Base-by-base conservation (phyloP, 2,888 invertebrate species). In the Allophyes oxyacanthae region DNA sequence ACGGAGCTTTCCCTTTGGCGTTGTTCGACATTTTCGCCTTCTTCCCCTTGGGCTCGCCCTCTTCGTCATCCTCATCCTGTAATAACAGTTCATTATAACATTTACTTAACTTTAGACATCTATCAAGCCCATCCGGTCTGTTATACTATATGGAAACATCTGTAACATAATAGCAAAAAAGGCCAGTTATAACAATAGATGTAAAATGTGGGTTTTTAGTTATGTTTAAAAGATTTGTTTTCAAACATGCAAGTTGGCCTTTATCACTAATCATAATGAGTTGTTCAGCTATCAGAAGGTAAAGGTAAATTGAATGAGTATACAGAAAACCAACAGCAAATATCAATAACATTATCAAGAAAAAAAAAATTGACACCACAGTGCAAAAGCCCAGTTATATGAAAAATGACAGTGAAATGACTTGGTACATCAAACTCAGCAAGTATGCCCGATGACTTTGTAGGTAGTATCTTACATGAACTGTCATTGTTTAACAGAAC, bases 11-110 rank as follows among this genome's bases (percentile, higher is more conserved):
- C 82, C 96, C 96, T 89, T 96, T 95, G 84, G 95, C 94, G 81
- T 96, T 96, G 90, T 96, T 96, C 79, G 95, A 95, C 88, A 96
- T 91, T 94, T 97, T 97, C 89, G 96, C 95, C 84, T 96, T 96
- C 91, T 97, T 97, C 89, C 96, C 96, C 91, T 97, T 97, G 78
- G 97, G 96, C 88, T 96, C 96, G 36, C 96, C 96, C 15, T 97
- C 97, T 64, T 97, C 97, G 15, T 96, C 96, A 52, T 96, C 96
- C 62, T 96, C 96, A 58, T 96, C 96, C 89, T 96, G 84, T 13
- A 68, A 78, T 57, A 65, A 54, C 3, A 33, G 8, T 20, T n/a
- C 6, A 26, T 14, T 30, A 34, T 25, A 42, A 20, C 34, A 32
- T 42, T 33, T 3, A 28, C 4, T 25, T 25, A 25, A 6, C 7